Conservation (phyloP, 1,140 invertebrate genomes). For the Drosophila nebulosa region DNA sequence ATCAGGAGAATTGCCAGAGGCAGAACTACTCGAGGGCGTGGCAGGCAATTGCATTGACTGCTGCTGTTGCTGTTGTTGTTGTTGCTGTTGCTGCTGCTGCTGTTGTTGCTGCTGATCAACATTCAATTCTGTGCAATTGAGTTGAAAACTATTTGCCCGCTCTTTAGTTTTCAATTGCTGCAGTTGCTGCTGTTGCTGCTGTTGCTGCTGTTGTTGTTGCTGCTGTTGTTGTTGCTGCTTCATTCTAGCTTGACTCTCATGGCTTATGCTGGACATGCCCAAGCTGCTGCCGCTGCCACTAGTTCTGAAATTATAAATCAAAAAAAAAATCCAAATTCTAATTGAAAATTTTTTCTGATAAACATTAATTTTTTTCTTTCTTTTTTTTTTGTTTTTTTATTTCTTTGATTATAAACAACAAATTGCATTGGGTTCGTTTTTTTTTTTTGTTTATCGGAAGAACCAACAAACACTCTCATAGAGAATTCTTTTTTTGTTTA, state of each 20-base stretch:
- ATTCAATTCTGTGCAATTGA: slow-evolving; percentile 48
- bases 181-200: slow-evolving; percentile 47
- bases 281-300: slow-evolving; percentile 40
- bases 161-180: slow-evolving; percentile 46
- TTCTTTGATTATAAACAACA: slow-evolving; percentile 54
- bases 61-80: slow-evolving; percentile 34
- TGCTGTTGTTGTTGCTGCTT: slow-evolving; percentile 72
- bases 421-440: slow-evolving; percentile 5
- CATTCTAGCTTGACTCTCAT: slow-evolving; percentile 75
- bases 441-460: slow-evolving; percentile 10
- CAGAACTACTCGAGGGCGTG: slow-evolving; percentile 61
- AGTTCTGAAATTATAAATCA: slow-evolving; percentile 48
- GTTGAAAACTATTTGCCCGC: slow-evolving; percentile 36
- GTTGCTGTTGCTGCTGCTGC: slow-evolving; percentile 43
- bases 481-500: slow-evolving; percentile 45
- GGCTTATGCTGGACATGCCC: slow-evolving; percentile 76
- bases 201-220: slow-evolving; percentile 57
- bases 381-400: slow-evolving; percentile 8
- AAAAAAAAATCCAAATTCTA: slow-evolving; percentile 8
- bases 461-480: background rate
- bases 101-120: slow-evolving; percentile 49
- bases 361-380: slow-evolving; percentile 16
- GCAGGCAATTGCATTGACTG: slow-evolving; percentile 48
- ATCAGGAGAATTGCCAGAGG: slow-evolving; percentile 70
- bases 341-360: slow-evolving; percentile 10